Evolutionary conservation across 2,113 vertebrate species (phyloP).

Genomic region (Capreolus pygargus): DNA sequence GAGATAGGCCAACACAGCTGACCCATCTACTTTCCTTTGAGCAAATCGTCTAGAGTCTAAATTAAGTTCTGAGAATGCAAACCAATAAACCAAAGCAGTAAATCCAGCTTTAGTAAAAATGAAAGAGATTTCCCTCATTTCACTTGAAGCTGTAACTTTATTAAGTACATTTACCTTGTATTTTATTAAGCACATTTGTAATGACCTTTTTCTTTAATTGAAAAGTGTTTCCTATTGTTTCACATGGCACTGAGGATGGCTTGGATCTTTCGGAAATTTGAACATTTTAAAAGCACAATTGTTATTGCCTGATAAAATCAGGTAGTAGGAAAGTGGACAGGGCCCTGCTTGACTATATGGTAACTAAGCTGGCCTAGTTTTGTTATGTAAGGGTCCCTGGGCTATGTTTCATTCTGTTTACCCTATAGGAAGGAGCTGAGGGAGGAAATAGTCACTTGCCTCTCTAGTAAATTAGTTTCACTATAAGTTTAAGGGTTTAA

Average conservation of each 20-base stretch:
- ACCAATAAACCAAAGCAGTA: slow-evolving; percentile 77
- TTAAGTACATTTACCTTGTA: slow-evolving; percentile 63
- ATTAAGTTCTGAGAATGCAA: slow-evolving; percentile 75
- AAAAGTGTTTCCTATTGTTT: slow-evolving; percentile 67
- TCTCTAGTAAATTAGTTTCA: neutral
- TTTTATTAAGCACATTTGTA: slow-evolving; percentile 66
- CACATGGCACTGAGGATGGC: slow-evolving; percentile 37
- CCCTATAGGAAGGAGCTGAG: neutral
- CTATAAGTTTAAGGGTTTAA: neutral
- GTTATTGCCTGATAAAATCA: neutral
- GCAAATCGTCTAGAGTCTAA: slow-evolving; percentile 63
- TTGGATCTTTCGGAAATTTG: slow-evolving; percentile 43
- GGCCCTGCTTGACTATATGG: neutral
- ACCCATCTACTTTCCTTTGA: slow-evolving; percentile 60
- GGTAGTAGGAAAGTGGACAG: neutral
- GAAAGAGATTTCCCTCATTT: slow-evolving; percentile 70
- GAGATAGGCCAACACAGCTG: slow-evolving; percentile 36
- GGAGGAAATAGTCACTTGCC: neutral
- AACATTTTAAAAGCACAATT: neutral
- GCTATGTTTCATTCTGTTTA: neutral
- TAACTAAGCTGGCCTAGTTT: neutral
- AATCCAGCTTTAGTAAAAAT: slow-evolving; percentile 80
- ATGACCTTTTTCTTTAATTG: slow-evolving; percentile 67
- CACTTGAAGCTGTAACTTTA: slow-evolving; percentile 75
- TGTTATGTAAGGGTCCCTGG: neutral